phyloP scores from a whole-genome alignment of 2,888 invertebrate species.

The Drosophila hawaiiensis region DNA sequence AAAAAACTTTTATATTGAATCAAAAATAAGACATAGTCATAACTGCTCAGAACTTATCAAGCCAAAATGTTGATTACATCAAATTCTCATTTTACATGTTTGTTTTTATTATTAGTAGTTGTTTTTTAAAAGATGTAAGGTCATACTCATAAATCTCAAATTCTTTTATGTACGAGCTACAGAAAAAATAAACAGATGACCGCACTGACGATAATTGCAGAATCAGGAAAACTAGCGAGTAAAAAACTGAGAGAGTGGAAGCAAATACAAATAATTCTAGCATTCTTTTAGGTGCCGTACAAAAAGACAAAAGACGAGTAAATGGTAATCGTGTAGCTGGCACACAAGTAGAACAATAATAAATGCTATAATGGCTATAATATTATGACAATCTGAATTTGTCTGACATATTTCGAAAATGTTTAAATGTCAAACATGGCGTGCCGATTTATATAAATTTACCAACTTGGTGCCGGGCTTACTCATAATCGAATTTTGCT shows the following conservation, averaged over 20 bases:
- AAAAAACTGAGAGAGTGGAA: neutral
- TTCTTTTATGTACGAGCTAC: conserved; percentile 40
- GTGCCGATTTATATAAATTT: neutral
- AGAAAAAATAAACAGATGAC: conserved; percentile 32
- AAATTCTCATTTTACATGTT: neutral
- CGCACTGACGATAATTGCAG: conserved; percentile 6
- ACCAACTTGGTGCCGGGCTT: conserved; percentile 3
- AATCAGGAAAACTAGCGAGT: conserved; percentile 19
- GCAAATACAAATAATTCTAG: conserved; percentile 14
- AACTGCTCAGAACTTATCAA: neutral
- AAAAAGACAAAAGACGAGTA: conserved; percentile 2
- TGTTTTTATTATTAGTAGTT: neutral
- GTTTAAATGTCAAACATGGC: neutral
- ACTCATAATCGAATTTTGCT: conserved; percentile 52
- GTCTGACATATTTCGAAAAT: neutral
- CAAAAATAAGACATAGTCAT: neutral
- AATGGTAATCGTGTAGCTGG: neutral
- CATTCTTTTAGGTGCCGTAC: conserved; percentile 64
- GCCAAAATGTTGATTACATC: neutral
- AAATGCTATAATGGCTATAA: neutral
- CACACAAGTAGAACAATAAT: too few relatives aligned
- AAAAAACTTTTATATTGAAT: neutral
- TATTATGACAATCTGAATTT: neutral
- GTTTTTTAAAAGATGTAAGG: conserved; percentile 11
- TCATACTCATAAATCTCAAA: conserved; percentile 57